phyloP scores from a whole-genome alignment of 2,113 vertebrate species.

The Agelaius tricolor region DNA sequence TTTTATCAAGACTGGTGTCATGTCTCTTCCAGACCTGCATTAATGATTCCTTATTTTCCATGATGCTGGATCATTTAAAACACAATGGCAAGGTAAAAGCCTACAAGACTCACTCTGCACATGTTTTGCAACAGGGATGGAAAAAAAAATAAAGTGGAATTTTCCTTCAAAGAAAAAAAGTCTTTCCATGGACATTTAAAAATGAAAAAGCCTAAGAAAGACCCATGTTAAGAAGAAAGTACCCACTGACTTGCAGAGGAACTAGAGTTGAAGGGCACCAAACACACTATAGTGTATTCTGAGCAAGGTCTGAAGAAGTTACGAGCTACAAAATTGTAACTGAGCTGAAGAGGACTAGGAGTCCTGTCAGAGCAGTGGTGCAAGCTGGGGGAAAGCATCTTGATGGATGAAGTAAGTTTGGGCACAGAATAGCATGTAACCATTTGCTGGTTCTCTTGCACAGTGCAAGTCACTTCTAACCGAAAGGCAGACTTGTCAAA shows the following conservation, averaged over 20 bases:
- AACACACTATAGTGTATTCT: neutral
- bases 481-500: neutral
- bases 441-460: neutral
- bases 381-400: neutral
- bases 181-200: neutral
- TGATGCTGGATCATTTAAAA: constrained; percentile 49
- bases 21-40: constrained; percentile 56
- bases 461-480: neutral
- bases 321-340: neutral
- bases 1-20: constrained; percentile 51
- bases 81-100: neutral
- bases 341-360: neutral
- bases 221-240: neutral
- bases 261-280: neutral
- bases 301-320: neutral
- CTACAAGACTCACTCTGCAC: neutral
- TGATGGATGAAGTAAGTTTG: neutral
- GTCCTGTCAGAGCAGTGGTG: neutral
- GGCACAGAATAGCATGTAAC: neutral
- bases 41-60: constrained; percentile 60
- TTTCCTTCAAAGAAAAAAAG: neutral
- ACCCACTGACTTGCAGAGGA: neutral
- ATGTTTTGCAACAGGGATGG: neutral
- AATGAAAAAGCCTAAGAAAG: neutral
- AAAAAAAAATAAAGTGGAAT: neutral